Evolutionary conservation across 64 coral and sea anemone genomes (phyloP).

Genomic region (Montipora sp.): DNA sequence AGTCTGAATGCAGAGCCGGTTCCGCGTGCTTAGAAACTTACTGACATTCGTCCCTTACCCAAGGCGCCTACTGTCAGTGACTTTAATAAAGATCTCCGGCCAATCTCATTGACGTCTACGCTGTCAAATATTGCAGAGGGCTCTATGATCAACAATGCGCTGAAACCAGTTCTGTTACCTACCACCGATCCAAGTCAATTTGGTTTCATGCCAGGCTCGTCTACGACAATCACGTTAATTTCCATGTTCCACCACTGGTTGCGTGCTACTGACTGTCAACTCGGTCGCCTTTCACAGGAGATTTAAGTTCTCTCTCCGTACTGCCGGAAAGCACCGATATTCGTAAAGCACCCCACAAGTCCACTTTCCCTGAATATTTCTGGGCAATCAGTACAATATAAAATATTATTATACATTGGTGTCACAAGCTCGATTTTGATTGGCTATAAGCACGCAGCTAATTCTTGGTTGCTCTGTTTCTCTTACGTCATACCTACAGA

Average conservation of each 20-base stretch:
- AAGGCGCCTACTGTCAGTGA: background rate
- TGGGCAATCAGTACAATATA: no score
- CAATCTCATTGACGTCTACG: background rate
- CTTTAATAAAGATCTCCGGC: background rate
- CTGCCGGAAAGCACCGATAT: no score
- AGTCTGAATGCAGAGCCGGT: background rate
- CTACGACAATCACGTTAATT: background rate
- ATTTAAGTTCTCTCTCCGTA: no score
- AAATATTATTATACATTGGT: no score
- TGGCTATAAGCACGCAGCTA: no score
- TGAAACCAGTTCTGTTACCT: background rate
- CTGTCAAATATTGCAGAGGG: constrained; percentile 21
- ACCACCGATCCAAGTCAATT: background rate
- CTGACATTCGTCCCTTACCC: background rate
- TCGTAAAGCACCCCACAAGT: no score
- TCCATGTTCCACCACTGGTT: constrained; percentile 26
- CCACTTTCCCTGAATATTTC: no score
- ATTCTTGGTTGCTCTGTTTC: no score
- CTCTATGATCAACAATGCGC: background rate
- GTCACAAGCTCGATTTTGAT: no score
- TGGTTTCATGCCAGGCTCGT: background rate
- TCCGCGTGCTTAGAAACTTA: background rate
- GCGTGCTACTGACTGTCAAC: background rate
- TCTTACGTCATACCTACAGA: no score
- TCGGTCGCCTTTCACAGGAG: no score